Base-by-base conservation (phyloP, 2,888 invertebrate species). In the Pseudococcus longispinus region DNA sequence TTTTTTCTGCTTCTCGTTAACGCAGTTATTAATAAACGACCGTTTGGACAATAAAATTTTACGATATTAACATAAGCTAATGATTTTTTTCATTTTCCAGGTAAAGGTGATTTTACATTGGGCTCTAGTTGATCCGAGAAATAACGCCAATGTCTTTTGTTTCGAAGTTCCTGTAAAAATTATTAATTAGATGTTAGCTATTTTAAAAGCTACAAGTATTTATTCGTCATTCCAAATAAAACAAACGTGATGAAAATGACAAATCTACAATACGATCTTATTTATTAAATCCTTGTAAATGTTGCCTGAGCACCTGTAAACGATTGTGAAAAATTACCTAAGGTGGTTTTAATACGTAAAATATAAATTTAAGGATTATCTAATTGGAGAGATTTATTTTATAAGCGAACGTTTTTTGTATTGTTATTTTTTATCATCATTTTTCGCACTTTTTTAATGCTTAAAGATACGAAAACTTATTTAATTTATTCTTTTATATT, bases 161-260 rank as follows among this genome's bases (percentile, higher is more conserved):
- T 86, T 86, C 26, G 86, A 86, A 77, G 86, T 86, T 86, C 86
- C 86, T 80, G 86, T 86, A 9, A 86, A 86, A 86, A 80, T 86
- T 8, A 86, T 80, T 23, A 80, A 37, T 26, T 77, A 32, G 18
- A 77, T 29, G 44, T 65, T 70, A 29, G n/a, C n/a, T 9, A 37
- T 37, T 8, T 70, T 18, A 15, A 18, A 18, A 70, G 20, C 32
- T 8, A 37, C n/a, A 37, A 1, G 15, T 29, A 29, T 70, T 70
- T 70, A 77, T 37, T 32, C 20, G 8, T 77, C 37, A 18, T 42
- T 32, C 32, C 77, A 42, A n/a, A 8, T 32, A 13, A 13, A 20
- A 37, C 18, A n/a, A 32, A 32, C 37, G 37, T 77, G 32, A 37
- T 77, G n/a, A 15, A 77, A 77, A 77, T 77, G 32, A 18, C 37